These are phyloP conservation scores for Rhyacophila evoluta DNA, from an alignment of 2,888 invertebrate species.

Conservation along the genomic window DNA sequence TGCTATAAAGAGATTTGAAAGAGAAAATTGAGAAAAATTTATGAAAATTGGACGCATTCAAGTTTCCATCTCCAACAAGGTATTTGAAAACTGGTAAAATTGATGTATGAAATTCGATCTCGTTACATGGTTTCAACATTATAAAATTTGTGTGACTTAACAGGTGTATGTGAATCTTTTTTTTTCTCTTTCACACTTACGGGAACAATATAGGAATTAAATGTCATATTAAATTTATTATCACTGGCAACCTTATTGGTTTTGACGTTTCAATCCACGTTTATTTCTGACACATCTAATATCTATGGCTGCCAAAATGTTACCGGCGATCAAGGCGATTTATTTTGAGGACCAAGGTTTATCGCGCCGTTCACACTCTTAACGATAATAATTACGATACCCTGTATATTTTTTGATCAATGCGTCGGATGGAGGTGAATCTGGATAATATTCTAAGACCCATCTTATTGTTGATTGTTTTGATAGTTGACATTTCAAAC, in stretches of 20 bases:
- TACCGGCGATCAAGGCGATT: conserved; percentile 33
- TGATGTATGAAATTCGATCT: too few species aligned
- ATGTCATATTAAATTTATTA: too few species aligned
- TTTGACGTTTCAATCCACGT: conserved; percentile 36
- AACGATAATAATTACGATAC: background rate
- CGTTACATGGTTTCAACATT: too few species aligned
- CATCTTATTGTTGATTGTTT: conserved; percentile 10
- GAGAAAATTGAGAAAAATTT: too few species aligned
- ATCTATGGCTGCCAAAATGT: conserved; percentile 38
- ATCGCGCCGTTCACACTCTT: background rate
- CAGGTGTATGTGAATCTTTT: too few species aligned
- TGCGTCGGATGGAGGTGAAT: conserved; percentile 22
- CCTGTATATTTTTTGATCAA: background rate
- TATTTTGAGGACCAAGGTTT: conserved; percentile 46
- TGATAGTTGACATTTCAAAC: conserved; percentile 35
- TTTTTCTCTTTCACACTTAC: too few species aligned
- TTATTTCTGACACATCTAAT: conserved; percentile 11
- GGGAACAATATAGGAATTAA: too few species aligned
- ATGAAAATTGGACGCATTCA: too few species aligned
- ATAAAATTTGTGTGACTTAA: too few species aligned
- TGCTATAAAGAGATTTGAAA: too few species aligned
- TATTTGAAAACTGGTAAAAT: too few species aligned
- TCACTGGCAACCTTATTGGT: background rate
- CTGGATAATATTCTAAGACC: background rate
- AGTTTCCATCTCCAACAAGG: too few species aligned